Percentiles rank a stretch among this genome's conserved stretches.
phyloP scores from a whole-genome alignment of 2,113 vertebrate genomes.

The Anas platyrhynchos region DNA sequence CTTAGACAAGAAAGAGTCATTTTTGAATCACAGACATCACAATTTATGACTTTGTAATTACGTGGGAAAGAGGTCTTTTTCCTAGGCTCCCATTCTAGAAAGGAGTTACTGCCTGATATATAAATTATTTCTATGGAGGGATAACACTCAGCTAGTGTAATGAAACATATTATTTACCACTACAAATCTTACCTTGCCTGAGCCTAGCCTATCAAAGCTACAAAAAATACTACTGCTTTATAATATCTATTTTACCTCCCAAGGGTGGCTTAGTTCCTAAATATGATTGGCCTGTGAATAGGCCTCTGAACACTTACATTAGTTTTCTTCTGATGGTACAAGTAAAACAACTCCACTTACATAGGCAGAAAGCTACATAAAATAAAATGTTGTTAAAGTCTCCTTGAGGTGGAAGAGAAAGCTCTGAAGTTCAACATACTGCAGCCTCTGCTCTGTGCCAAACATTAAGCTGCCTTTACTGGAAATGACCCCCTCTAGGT shows the following conservation, averaged over 20 bases:
- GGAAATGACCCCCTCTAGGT: background rate
- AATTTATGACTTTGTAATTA: background rate
- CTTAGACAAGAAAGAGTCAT: background rate
- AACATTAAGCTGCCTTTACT: background rate
- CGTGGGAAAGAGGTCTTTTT: background rate
- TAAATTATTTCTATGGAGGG: background rate
- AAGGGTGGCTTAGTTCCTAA: background rate
- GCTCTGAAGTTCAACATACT: background rate
- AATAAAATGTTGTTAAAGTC: background rate
- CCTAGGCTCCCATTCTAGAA: background rate
- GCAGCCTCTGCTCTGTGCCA: accelerated
- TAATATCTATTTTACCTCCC: background rate
- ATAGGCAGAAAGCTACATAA: background rate
- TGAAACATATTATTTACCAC: background rate
- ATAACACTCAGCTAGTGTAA: background rate
- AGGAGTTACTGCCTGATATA: background rate
- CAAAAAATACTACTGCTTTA: background rate
- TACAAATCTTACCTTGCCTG: background rate
- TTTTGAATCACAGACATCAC: background rate
- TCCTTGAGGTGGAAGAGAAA: background rate
- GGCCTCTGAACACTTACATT: background rate
- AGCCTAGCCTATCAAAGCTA: background rate
- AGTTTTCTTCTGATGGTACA: background rate
- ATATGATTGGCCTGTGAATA: background rate
- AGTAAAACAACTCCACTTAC: background rate